These are phyloP conservation scores for Isichthys henryi DNA, from an alignment of 2,113 vertebrate species.

Conservation along the genomic window DNA sequence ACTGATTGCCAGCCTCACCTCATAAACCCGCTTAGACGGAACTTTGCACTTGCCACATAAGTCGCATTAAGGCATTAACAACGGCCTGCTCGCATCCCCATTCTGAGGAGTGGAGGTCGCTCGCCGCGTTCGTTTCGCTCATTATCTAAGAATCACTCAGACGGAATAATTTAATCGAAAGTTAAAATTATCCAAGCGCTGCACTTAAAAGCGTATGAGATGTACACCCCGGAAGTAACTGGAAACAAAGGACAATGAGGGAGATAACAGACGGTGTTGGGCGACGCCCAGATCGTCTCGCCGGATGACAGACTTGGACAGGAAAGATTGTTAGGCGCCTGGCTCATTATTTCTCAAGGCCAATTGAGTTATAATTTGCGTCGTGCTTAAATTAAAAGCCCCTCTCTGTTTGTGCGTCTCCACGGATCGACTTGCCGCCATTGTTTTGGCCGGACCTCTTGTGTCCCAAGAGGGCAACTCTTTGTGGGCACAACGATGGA, in stretches of 20 bases:
- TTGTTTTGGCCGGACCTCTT: background rate
- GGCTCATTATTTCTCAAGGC: slow-evolving; percentile 37
- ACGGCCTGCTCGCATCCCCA: background rate
- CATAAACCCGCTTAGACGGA: background rate
- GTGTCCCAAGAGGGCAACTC: background rate
- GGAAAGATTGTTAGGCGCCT: slow-evolving; percentile 1
- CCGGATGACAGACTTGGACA: slow-evolving; percentile 13
- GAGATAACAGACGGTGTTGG: background rate
- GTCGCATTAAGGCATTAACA: background rate
- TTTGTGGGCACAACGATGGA: background rate
- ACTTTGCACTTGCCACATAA: background rate
- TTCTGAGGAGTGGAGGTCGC: background rate
- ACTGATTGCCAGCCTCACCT: background rate
- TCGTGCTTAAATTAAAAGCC: slow-evolving; percentile 48
- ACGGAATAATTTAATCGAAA: slow-evolving; percentile 5
- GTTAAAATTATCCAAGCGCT: background rate
- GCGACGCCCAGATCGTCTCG: background rate
- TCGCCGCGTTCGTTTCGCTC: background rate
- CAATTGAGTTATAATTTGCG: slow-evolving; percentile 47
- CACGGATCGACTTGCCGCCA: background rate
- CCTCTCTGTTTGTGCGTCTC: background rate
- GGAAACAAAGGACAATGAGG: background rate
- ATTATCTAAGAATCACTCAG: background rate
- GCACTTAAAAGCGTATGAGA: background rate
- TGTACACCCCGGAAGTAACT: background rate